Evolutionary conservation across 2,888 invertebrate genomes (phyloP).

Genomic region (Empis livida): DNA sequence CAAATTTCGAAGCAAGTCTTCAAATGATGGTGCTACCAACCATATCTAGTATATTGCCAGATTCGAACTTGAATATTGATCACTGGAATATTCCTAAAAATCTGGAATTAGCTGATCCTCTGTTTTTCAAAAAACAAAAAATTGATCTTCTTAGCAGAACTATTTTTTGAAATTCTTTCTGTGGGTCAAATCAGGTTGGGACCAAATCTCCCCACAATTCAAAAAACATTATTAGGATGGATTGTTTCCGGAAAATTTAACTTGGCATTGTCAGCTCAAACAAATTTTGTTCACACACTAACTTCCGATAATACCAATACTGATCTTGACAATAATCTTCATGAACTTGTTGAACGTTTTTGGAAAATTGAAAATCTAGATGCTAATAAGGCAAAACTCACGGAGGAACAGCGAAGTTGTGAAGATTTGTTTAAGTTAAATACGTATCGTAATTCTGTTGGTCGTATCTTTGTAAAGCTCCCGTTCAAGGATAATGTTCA

Average conservation of each 20-base stretch:
- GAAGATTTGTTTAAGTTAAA: conserved; percentile 8
- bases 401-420: conserved; percentile 8
- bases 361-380: conserved; percentile 10
- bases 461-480: conserved; percentile 8
- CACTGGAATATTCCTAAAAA: background rate
- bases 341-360: conserved; percentile 1
- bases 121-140: background rate
- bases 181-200: conserved; percentile 11
- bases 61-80: too few species aligned
- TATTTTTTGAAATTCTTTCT: conserved; percentile 10
- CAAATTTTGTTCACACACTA: too few species aligned
- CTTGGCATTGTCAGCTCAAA: background rate
- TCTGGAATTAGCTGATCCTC: background rate
- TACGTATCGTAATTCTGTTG: conserved; percentile 2
- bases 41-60: background rate
- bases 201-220: conserved; percentile 7
- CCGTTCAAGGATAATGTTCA: conserved; percentile 1
- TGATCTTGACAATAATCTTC: background rate
- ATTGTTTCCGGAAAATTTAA: background rate
- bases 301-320: background rate
- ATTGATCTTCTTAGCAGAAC: conserved; percentile 1
- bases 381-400: conserved; percentile 2
- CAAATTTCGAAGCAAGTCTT: background rate
- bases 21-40: background rate
- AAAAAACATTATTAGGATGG: conserved; percentile 11